Conservation (phyloP, 2,888 invertebrate genomes). For the Biston stratarius region DNA sequence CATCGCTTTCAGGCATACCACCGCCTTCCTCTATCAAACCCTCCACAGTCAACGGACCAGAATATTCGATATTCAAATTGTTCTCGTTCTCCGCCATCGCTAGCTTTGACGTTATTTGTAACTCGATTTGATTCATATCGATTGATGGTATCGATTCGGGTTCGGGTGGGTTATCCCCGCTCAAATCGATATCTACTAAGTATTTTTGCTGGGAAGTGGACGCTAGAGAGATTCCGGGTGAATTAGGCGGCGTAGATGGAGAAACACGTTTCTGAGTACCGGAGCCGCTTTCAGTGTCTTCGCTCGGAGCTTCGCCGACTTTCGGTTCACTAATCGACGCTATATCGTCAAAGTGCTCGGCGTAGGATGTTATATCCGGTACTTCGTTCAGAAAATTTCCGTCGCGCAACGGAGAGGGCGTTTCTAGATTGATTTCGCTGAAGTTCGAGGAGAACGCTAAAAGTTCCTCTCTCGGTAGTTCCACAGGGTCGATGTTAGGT, state of each 20-base stretch:
- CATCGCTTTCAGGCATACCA: slow-evolving; percentile 60
- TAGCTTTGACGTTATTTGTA: slow-evolving; percentile 78
- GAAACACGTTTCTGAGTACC: slow-evolving; percentile 73
- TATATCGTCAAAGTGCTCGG: slow-evolving; percentile 69
- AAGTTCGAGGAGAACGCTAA: slow-evolving; percentile 85
- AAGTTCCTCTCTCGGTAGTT: slow-evolving; percentile 79
- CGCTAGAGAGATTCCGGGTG: slow-evolving; percentile 74
- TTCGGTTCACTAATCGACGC: slow-evolving; percentile 63
- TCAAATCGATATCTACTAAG: slow-evolving; percentile 72
- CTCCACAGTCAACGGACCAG: slow-evolving; percentile 74
- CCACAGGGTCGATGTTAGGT: slow-evolving; percentile 69
- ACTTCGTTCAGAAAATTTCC: slow-evolving; percentile 81
- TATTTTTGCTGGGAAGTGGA: slow-evolving; percentile 75
- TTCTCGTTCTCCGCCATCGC: slow-evolving; percentile 85
- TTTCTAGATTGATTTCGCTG: slow-evolving; percentile 80
- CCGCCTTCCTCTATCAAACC: slow-evolving; percentile 64
- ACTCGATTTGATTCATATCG: slow-evolving; percentile 76
- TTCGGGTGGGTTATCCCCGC: slow-evolving; percentile 49
- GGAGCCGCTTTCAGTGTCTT: slow-evolving; percentile 63
- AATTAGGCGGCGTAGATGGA: slow-evolving; percentile 78
- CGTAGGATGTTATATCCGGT: slow-evolving; percentile 73
- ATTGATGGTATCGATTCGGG: slow-evolving; percentile 60
- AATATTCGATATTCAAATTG: slow-evolving; percentile 82
- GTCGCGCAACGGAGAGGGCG: slow-evolving; percentile 79
- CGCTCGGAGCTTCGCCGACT: slow-evolving; percentile 49